Base-by-base conservation (phyloP, 2,888 invertebrate genomes). In the Agrochola lychnidis region DNA sequence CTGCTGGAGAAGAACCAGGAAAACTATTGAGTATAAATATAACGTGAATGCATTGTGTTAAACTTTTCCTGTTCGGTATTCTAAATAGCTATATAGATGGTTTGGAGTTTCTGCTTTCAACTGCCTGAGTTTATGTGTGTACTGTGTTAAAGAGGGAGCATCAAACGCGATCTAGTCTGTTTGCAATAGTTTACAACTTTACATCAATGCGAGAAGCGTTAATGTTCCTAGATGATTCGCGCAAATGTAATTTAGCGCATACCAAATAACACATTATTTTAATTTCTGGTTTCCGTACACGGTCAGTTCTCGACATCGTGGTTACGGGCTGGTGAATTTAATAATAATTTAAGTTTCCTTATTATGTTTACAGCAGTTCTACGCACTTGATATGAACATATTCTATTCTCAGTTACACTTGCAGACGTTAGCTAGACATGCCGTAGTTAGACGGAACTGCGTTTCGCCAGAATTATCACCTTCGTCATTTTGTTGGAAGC, bases 371-470 rank as follows among this genome's bases (percentile, higher is more conserved):
- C 53, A 22, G 30, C 71, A 59, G 42, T 78, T 82, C 61, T 80
- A 76, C 40, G 51, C 71, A 62, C 68, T 64, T 81, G 77, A 81
- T 19, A 74, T 83, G 83, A 84, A 87, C 79, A 70, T 79, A 74
- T 77, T 89, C 87, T 92, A 92, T 91, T 91, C 78, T 88, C 87
- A 86, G 87, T 76, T 73, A 85, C 89, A 87, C 88, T 85, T 88
- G 83, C 89, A 91, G 89, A 90, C 90, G 82, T 87, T 84, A 82
- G 80, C 87, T 89, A 90, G 89, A 89, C 90, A 77, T 66, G 57
- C 42, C 42, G 45, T 69, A 64, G 78, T 67, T 79, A 79, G 78
- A 82, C 42, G 61, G 70, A 64, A 64, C 53, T 73, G 42, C 42
- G 53, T 76, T 71, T 72, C 40, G 40, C 19, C 59, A 59, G 56